Evolutionary conservation across 2,888 invertebrate genomes (phyloP), one percentile per base, ranked within the genome.

Genomic region (Panzeria rudis): DNA sequence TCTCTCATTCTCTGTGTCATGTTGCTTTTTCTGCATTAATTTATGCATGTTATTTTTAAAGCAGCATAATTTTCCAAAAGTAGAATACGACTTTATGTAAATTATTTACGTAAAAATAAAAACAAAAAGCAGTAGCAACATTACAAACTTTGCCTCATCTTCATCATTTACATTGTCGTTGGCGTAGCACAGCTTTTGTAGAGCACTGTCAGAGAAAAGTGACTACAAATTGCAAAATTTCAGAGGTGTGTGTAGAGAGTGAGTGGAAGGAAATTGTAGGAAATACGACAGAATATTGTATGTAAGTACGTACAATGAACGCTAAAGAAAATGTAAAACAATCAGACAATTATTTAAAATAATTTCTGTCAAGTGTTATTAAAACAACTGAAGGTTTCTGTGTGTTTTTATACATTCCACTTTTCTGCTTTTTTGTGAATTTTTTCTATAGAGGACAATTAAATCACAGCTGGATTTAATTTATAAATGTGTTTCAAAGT

Each of bases 291-390:
- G 15, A 25, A 75, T 64, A n/a, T n/a, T n/a, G 17, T 38, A 35
- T 8, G 35, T 9, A 2, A 3, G 13, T 38, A 13, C 25, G 20
- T 2, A 29, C 52, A 64, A 52, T 23, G 56, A 56, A 59, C 56
- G 29, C 32, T 56, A 17, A 56, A 62, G 71, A 68, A 75, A 68
- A 38, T 80, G 61, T 69, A 54, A 81, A 77, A 84, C 81, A 77
- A 81, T 81, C 72, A 77, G 61, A 84, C 84, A 77, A 81, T 84
- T 81, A 84, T 81, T 81, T 83, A 64, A 77, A 83, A 77, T 72
- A 71, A 76, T 77, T 83, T 83, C 71, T 77, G 64, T 83, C 76
- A 77, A 77, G 71, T 83, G 71, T 66, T 82, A 71, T 83, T 83
- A 77, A 77, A 83, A 83, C 64, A 83, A 83, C 76, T 76, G 64